Conservation (phyloP, 2,888 invertebrate genomes). For the Conomelus anceps region DNA sequence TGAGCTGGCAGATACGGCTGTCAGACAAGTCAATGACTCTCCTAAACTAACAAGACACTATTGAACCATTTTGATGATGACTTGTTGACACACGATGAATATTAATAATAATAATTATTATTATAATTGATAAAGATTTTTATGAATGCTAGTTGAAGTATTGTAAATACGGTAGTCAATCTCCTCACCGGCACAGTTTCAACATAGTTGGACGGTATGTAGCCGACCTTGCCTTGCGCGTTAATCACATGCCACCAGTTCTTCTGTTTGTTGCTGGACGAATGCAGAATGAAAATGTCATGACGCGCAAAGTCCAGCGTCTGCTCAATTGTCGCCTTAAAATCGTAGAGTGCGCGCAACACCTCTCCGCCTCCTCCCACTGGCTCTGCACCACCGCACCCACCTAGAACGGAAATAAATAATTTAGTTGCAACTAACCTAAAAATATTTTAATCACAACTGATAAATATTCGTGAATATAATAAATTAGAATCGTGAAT, state of each 20-base stretch:
- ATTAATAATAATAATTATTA: neutral
- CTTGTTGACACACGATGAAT: neutral
- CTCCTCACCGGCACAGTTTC: slow-evolving; percentile 62
- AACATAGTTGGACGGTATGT: slow-evolving; percentile 82
- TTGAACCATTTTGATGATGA: no score
- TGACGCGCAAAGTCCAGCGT: slow-evolving; percentile 73
- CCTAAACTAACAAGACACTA: no score
- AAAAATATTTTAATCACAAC: no score
- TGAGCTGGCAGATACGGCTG: no score
- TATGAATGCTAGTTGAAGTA: neutral
- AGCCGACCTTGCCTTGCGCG: slow-evolving; percentile 70
- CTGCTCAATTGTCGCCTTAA: slow-evolving; percentile 75
- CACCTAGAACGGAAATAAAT: neutral
- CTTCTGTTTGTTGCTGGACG: slow-evolving; percentile 67
- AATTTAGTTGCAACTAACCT: no score
- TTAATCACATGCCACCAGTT: slow-evolving; percentile 89
- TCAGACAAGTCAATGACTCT: no score
- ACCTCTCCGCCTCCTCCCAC: slow-evolving; percentile 53
- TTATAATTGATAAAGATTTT: neutral
- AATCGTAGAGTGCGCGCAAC: slow-evolving; percentile 76
- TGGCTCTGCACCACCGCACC: neutral
- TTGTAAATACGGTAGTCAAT: neutral
- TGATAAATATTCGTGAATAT: no score
- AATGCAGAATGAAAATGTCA: slow-evolving; percentile 73
- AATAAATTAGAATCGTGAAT: no score